Evolutionary conservation across 2,113 vertebrate genomes (phyloP), one percentile per base, ranked within the genome.

Genomic region (Hystrix cristata): DNA sequence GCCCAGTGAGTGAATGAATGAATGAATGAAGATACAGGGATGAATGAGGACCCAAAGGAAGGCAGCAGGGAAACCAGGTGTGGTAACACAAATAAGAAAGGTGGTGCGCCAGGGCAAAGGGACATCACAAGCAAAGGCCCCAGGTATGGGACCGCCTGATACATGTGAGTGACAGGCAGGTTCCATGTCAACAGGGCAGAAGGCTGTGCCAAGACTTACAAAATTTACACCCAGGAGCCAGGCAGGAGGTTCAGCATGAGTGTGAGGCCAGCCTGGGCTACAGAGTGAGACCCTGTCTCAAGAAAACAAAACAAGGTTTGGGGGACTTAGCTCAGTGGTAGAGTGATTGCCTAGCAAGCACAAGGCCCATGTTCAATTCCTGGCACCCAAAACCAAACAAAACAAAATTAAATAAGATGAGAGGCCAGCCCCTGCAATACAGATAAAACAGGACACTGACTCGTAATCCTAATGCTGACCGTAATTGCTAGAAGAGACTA

Each of bases 1-100:
- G 57, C 65, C 38, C 38, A 38, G 38, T 87, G 89, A 80, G 43
- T 85, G 71, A 92, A 90, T 95, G 83, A 97, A 91, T 80, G 46
- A 95, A 6, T 46, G 87, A 90, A 90, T 81, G 78, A 55, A 96
- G 80, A 88, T 5, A 81, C 5, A 62, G 53, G 64, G 60, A 95
- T 97, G 96, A 96, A 92, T 96, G 96, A 91, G 81, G 46, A 67
- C 78, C 2, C 21, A 87, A 85, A 94, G 38, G 90, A 92, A 62
- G 74, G 38, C 23, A 53, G 48, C n/a, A 6, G 48, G 48, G 72
- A 85, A 64, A 81, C 51, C 79, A 81, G 34, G 21, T 46, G 43
- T 53, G 27, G 74, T 16, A 19, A 19, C 3, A 53, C 14, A 76
- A 31, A 46, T 23, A 23, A 21, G 25, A 78, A 51, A 51, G 3